Percentiles rank a stretch among this genome's conserved stretches.
Evolutionary conservation across 2,888 invertebrate species (phyloP).

Genomic region (Heliconius erato): DNA sequence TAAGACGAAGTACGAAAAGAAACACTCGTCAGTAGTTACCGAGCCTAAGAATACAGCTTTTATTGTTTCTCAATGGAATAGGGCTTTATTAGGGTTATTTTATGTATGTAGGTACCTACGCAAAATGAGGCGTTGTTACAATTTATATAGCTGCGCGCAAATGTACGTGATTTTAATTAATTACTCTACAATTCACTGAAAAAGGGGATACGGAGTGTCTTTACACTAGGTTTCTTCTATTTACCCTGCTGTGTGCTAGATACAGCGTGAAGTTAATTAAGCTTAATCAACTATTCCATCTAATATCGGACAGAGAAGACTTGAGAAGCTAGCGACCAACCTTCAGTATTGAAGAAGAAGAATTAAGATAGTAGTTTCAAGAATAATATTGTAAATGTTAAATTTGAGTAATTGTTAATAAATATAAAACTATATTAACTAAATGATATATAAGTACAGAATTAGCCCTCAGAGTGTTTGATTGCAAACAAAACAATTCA

Average conservation of each 20-base stretch:
- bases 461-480: slow-evolving; percentile 1
- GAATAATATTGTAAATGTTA: too few relatives aligned
- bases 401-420: too few relatives aligned
- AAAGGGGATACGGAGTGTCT: neutral
- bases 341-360: too few relatives aligned
- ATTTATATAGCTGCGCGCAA: neutral
- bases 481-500: slow-evolving; percentile 39
- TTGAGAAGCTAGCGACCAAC: too few relatives aligned
- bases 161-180: neutral
- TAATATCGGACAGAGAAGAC: too few relatives aligned
- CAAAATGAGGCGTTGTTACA: neutral
- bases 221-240: neutral
- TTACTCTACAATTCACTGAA: neutral
- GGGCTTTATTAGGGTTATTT: slow-evolving; percentile 8
- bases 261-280: neutral
- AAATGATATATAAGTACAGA: neutral
- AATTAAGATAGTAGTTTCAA: too few relatives aligned
- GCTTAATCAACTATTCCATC: too few relatives aligned
- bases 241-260: neutral
- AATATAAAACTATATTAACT: neutral
- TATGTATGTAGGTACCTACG: neutral
- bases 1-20: slow-evolving; percentile 3
- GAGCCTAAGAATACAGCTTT: slow-evolving; percentile 9
- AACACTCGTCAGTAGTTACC: slow-evolving; percentile 15
- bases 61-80: slow-evolving; percentile 4